phyloP scores from a whole-genome alignment of 2,888 invertebrate genomes.

The Eustalomyia histrio region DNA sequence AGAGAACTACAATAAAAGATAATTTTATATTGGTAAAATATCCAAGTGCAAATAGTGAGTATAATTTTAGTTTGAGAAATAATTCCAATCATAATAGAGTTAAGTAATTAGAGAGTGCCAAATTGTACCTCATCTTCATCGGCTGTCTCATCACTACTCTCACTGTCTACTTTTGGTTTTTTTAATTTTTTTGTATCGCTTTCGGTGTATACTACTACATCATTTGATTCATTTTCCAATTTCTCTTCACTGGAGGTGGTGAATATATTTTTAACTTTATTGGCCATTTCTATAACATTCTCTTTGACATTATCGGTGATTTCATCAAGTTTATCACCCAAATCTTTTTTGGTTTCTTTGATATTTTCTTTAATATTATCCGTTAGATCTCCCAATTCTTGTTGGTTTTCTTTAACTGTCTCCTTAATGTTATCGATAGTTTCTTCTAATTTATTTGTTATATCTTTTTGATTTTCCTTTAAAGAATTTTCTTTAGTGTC shows the following conservation, averaged over 20 bases:
- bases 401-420: constrained; percentile 16
- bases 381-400: constrained; percentile 23
- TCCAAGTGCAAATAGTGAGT: constrained; percentile 47
- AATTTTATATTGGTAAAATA: constrained; percentile 37
- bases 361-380: constrained; percentile 13
- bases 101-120: constrained; percentile 75
- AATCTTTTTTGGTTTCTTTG: constrained; percentile 7
- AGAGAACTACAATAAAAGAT: constrained; percentile 44
- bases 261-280: constrained; percentile 40
- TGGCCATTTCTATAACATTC: constrained; percentile 29
- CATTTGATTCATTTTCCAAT: constrained; percentile 29
- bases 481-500: constrained; percentile 7
- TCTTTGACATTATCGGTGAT: constrained; percentile 44
- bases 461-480: constrained; percentile 9
- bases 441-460: constrained; percentile 53
- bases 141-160: constrained; percentile 54
- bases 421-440: constrained; percentile 40
- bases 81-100: constrained; percentile 38
- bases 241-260: constrained; percentile 10
- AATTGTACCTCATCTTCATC: constrained; percentile 78
- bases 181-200: background rate
- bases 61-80: constrained; percentile 30
- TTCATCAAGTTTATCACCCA: constrained; percentile 53
- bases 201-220: constrained; percentile 11
- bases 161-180: constrained; percentile 2